Percentiles rank a stretch among this genome's conserved stretches.
Evolutionary conservation across 2,888 invertebrate species (phyloP).

Genomic region (Tridacna gigas): DNA sequence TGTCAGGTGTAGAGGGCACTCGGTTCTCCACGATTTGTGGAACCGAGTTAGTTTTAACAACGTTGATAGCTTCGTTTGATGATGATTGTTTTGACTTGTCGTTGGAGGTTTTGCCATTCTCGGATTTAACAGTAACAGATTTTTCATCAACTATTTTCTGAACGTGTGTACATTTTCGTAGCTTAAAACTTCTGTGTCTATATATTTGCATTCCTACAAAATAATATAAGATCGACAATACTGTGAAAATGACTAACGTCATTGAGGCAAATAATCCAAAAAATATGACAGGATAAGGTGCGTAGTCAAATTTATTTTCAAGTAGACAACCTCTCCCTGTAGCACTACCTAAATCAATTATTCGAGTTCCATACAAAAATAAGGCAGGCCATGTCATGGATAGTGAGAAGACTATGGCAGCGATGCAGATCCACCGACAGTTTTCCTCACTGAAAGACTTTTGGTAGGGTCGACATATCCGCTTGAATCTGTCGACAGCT

Average conservation of each 20-base stretch:
- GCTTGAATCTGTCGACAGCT: slow-evolving; percentile 70
- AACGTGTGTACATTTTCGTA: slow-evolving; percentile 58
- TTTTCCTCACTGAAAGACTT: slow-evolving; percentile 61
- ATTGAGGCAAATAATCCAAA: slow-evolving; percentile 57
- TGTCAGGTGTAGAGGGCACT: slow-evolving; percentile 1
- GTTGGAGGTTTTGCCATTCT: slow-evolving; percentile 19
- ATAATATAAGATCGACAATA: slow-evolving; percentile 63
- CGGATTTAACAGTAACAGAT: slow-evolving; percentile 42
- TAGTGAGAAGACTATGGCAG: slow-evolving; percentile 57
- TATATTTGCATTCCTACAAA: slow-evolving; percentile 68
- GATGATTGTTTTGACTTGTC: slow-evolving; percentile 24
- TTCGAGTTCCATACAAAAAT: slow-evolving; percentile 71
- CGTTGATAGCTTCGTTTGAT: slow-evolving; percentile 15
- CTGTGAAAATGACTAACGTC: slow-evolving; percentile 62
- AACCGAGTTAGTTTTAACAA: slow-evolving; percentile 6
- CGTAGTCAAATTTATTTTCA: slow-evolving; percentile 52
- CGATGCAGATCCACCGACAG: slow-evolving; percentile 68
- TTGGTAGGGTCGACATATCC: slow-evolving; percentile 71
- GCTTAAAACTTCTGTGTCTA: slow-evolving; percentile 59
- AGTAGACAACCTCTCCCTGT: slow-evolving; percentile 57
- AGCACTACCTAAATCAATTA: slow-evolving; percentile 28
- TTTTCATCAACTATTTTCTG: slow-evolving; percentile 50
- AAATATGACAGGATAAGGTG: slow-evolving; percentile 61
- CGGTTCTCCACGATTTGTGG: slow-evolving; percentile 10
- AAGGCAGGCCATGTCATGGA: slow-evolving; percentile 69